These are phyloP conservation scores for Xenus cinereus DNA, from an alignment of 2,113 vertebrate species.

Conservation along the genomic window DNA sequence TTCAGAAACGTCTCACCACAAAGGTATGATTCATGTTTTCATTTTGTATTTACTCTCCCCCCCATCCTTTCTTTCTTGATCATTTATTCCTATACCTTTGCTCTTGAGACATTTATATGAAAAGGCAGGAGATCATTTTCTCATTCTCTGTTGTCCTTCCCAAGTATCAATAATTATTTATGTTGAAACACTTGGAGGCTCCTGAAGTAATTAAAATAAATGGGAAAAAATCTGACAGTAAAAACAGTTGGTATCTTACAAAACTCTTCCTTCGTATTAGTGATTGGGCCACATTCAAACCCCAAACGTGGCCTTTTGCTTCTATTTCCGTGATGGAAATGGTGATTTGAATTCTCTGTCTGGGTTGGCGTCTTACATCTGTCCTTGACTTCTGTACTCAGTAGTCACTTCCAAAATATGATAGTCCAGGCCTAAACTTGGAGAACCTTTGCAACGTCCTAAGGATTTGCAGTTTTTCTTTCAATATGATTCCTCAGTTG, in stretches of 20 bases:
- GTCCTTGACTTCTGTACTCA: neutral
- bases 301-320: neutral
- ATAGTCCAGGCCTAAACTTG: neutral
- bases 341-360: neutral
- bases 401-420: neutral
- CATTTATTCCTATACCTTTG: neutral
- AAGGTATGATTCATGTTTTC: constrained; percentile 63
- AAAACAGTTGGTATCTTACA: neutral
- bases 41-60: neutral
- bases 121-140: constrained; percentile 32
- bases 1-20: constrained; percentile 47
- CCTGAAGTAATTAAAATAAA: neutral
- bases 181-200: neutral
- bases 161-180: neutral
- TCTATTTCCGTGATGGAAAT: neutral
- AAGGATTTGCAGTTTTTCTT: neutral
- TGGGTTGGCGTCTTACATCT: neutral
- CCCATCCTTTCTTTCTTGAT: neutral
- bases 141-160: constrained; percentile 54
- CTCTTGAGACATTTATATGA: neutral
- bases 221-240: neutral
- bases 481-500: neutral
- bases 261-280: neutral
- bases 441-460: neutral
- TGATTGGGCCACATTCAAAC: neutral